Conservation (phyloP, 2,797 vertebrate species). For the Onychomys leucogaster region DNA sequence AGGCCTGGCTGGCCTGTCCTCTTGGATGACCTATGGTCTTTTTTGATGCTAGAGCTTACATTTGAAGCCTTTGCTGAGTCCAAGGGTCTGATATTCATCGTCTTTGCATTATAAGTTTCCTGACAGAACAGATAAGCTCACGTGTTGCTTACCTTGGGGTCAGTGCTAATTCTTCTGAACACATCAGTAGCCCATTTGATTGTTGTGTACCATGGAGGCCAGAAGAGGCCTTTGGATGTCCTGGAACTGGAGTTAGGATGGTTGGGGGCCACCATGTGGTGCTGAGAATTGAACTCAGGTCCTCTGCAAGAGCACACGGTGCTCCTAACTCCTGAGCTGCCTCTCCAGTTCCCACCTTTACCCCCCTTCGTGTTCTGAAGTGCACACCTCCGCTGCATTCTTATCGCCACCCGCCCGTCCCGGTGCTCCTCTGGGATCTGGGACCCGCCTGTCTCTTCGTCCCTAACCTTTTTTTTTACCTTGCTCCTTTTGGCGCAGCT, state of each 20-base stretch:
- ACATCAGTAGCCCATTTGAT: not conserved
- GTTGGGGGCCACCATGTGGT: not conserved
- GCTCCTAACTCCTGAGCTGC: not conserved
- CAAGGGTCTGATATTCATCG: not conserved
- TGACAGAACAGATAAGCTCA: not conserved
- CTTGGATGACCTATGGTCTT: not conserved
- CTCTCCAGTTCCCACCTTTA: not conserved
- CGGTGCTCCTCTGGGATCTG: conserved; percentile 2
- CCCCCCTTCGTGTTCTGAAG: not conserved
- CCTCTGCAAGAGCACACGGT: not conserved
- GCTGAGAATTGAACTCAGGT: not conserved
- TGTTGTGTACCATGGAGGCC: not conserved
- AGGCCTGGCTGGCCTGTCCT: not conserved
- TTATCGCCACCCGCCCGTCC: not conserved
- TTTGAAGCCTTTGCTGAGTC: conserved; percentile 34
- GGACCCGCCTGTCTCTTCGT: conserved; percentile 12
- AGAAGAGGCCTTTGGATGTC: not conserved
- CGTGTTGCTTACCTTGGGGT: not conserved
- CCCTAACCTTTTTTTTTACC: not conserved
- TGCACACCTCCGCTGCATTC: not conserved
- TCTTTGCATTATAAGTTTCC: conserved; percentile 18
- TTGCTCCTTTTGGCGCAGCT: conserved; percentile 5
- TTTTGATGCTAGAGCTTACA: conserved; percentile 23
- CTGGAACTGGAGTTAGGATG: not conserved
- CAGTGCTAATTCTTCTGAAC: not conserved